phyloP scores from a whole-genome alignment of 2,797 vertebrate genomes.

The Hipposideros larvatus region DNA sequence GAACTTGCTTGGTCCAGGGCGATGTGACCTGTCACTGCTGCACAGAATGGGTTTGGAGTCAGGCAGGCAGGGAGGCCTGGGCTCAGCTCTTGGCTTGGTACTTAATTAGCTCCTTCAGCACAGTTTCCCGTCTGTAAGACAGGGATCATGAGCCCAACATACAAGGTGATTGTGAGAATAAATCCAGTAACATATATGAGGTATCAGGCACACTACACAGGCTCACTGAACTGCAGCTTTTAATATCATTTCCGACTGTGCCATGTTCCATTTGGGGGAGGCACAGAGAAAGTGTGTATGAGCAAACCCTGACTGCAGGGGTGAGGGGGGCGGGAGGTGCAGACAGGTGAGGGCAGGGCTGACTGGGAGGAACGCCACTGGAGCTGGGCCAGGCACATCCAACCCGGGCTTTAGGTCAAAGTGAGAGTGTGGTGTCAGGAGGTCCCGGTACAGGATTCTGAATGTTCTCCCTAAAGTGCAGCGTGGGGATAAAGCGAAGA shows the following conservation, averaged over 20 bases:
- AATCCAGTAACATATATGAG: rapidly evolving
- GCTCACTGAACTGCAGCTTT: background rate
- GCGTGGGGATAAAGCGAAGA: background rate
- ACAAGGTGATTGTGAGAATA: background rate
- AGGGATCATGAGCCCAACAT: background rate
- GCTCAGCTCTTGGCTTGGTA: background rate
- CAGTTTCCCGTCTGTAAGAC: background rate
- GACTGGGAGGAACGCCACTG: rapidly evolving
- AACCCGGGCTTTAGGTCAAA: background rate
- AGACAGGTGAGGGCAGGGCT: background rate
- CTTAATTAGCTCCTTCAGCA: background rate
- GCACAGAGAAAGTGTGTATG: background rate
- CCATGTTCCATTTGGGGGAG: background rate
- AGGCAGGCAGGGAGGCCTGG: background rate
- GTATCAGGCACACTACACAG: background rate
- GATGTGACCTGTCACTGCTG: background rate
- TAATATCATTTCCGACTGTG: background rate
- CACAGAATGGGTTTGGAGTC: background rate
- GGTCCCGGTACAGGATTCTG: rapidly evolving
- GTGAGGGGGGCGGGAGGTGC: background rate
- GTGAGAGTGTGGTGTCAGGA: background rate
- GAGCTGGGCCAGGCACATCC: background rate
- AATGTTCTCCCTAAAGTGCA: background rate
- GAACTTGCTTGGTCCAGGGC: rapidly evolving
- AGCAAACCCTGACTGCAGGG: background rate